Percentiles rank a stretch among this genome's conserved stretches.
Conservation (phyloP, 2,797 vertebrate genomes). For the Lerista edwardsae region DNA sequence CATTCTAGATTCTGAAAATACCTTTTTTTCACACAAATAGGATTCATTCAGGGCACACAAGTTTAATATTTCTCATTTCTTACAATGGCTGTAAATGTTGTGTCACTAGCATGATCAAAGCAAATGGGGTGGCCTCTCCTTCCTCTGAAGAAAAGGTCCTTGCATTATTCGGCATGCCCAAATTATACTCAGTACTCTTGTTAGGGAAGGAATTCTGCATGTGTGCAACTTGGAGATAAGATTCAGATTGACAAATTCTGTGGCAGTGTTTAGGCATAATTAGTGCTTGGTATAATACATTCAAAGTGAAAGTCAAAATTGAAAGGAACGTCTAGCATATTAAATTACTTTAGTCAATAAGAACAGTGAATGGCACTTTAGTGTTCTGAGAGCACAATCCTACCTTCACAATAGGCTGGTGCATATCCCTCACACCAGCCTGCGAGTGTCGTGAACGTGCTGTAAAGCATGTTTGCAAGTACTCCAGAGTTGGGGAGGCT, state of each 20-base stretch:
- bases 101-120: background rate
- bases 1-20: background rate
- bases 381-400: no score
- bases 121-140: constrained; percentile 37
- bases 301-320: constrained; percentile 25
- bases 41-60: background rate
- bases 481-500: no score
- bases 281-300: constrained; percentile 33
- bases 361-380: constrained; percentile 2
- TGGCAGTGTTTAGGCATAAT: constrained; percentile 37
- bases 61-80: background rate
- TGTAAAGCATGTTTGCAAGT: no score
- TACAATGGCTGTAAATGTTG: background rate
- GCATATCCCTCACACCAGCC: no score
- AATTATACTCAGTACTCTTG: constrained; percentile 54
- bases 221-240: constrained; percentile 49
- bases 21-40: background rate
- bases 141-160: constrained; percentile 41
- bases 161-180: constrained; percentile 38
- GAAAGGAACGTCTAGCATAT: background rate
- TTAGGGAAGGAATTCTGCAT: constrained; percentile 53
- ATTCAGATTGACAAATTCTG: constrained; percentile 39
- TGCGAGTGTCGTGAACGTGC: no score
- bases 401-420: no score
- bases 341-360: background rate